Base-by-base conservation (phyloP, 2,113 vertebrate genomes). In the Bathybates hornii region DNA sequence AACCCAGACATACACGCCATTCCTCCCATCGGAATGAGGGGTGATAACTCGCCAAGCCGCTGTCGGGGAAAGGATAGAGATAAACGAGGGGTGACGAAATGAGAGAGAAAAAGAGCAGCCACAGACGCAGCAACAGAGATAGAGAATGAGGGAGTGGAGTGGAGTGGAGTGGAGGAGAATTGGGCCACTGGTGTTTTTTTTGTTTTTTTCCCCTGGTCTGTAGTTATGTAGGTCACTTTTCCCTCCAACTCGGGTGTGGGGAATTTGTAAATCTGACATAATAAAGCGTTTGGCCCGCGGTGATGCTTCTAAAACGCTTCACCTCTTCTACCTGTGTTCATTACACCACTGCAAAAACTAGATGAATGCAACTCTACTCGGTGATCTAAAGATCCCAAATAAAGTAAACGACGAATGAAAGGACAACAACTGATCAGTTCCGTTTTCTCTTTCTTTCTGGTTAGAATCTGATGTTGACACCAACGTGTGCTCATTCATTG, bases 161-260 rank as follows among this genome's bases (percentile, higher is more conserved):
- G 14, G 53, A 84, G 43, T 9, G 13, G 81, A 73, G 45, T 27
- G 82, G 84, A 91, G 79, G 95, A 97, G 97, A 98, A 97, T 94
- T 96, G 92, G 97, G 97, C 94, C 94, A 96, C 94, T 96, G 96
- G 88, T 94, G 87, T 79, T 87, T 86, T 80, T 96, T 81, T 56
- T 27, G 24, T 24, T 24, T 41, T 52, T 34, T 84, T 95, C 96
- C 97, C 95, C 95, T 96, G 97, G 96, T 96, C 96, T 94, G 94
- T 96, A 97, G 97, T 98, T 98, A 98, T 97, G 95, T 97, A 97
- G 97, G 97, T 97, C 97, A 97, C 96, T 96, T 95, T 96, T 97
- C 87, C 83, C 87, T 92, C 63, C 93, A 96, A 96, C 96, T 95
- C 94, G 5, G 94, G 94, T 96, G 96, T 96, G 94, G 19, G 82